Conservation (phyloP, 2,797 vertebrate species). For the Myripristis murdjan region DNA sequence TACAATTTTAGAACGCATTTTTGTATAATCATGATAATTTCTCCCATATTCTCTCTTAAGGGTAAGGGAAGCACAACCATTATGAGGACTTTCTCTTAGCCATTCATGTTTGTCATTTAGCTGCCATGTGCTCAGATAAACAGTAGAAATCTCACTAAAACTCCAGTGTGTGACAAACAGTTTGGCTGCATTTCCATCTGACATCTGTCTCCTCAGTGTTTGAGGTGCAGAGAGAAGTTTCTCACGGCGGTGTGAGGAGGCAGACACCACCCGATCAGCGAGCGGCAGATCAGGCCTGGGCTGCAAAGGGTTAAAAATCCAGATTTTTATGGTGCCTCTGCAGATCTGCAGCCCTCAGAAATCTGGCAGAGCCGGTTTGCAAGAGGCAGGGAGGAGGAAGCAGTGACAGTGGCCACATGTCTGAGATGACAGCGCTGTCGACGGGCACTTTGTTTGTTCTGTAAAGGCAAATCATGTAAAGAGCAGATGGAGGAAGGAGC, state of each 20-base stretch:
- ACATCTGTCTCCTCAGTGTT: not conserved
- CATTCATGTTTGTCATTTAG: too few species aligned
- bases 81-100: too few species aligned
- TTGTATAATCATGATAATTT: too few species aligned
- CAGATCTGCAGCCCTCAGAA: not conserved
- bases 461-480: constrained; percentile 32
- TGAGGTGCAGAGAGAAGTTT: too few species aligned
- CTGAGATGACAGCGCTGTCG: not conserved
- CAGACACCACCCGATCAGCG: not conserved
- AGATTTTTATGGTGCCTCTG: not conserved
- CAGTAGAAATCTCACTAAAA: too few species aligned
- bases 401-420: not conserved
- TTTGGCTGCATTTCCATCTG: not conserved
- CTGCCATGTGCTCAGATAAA: too few species aligned
- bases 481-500: not conserved
- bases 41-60: too few species aligned
- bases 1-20: too few species aligned
- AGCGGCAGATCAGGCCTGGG: not conserved
- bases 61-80: too few species aligned
- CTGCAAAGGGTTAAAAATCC: not conserved
- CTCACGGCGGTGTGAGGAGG: not conserved
- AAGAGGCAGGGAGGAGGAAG: not conserved
- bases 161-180: not conserved
- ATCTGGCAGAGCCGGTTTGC: constrained; percentile 64
- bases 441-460: constrained; percentile 13